A percentile compares a stretch with the other conserved stretches of the same genome.
Conservation (phyloP, 2,113 vertebrate genomes). For the Geothlypis trichas region DNA sequence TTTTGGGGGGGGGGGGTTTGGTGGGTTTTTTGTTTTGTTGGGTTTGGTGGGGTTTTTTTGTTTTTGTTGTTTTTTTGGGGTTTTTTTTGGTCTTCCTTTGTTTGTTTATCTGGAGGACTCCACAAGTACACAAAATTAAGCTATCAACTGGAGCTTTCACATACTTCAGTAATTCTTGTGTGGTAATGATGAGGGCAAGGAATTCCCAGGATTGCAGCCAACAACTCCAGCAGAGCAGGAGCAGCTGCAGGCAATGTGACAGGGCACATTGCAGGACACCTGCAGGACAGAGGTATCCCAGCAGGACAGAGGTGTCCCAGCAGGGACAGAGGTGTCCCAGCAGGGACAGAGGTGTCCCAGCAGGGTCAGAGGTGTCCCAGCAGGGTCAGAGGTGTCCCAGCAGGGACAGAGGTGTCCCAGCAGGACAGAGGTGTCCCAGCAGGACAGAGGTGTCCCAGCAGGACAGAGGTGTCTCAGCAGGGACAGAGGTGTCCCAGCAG, state of each 20-base stretch:
- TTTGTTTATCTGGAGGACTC: neutral
- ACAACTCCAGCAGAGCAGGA: neutral
- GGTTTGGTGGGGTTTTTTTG: too few relatives aligned
- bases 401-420: too few relatives aligned
- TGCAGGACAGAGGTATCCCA: neutral
- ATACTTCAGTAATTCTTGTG: neutral
- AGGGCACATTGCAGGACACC: too few relatives aligned
- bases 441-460: neutral
- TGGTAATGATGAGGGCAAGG: neutral
- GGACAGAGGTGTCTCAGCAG: too few relatives aligned
- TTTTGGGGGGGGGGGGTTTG: too few relatives aligned
- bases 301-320: neutral
- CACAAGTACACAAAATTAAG: neutral
- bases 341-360: neutral
- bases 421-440: neutral
- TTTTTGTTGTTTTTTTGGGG: too few relatives aligned
- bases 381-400: neutral
- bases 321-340: neutral
- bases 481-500: neutral
- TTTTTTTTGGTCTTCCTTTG: rapidly evolving
- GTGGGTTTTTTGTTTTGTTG: too few relatives aligned
- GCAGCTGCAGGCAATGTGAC: neutral
- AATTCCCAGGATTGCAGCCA: neutral
- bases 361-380: neutral
- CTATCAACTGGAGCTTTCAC: neutral